Evolutionary conservation across 2,113 vertebrate genomes (phyloP), one percentile per base, ranked within the genome.

Genomic region (Microcebus griseorufus): DNA sequence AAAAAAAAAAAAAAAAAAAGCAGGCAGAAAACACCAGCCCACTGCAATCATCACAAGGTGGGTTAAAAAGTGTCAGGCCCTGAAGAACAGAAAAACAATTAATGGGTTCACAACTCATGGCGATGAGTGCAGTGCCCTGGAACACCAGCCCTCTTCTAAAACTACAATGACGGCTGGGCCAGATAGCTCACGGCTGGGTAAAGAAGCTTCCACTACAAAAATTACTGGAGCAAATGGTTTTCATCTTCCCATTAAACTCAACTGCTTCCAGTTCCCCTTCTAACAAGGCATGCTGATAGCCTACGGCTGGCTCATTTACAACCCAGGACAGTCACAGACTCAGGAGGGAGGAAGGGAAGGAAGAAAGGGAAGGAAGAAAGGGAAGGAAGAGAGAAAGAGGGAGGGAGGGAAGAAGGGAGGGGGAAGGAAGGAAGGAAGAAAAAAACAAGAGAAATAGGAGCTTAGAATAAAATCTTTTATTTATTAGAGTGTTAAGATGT

Each of bases 381-480:
- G 55, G 18, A 22, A 58, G 55, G 2, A 20, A 58, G 55, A 8
- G 17, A 20, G 6, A 6, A 20, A 53, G 51, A 55, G 18, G 51
- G 51, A 16, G 14, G 51, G 51, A 16, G 14, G 51, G 14, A 29
- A 9, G 10, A 2, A 12, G 4, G 27, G 10, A 64, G 25, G 11
- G 8, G 16, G 53, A 17, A 17, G 53, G 27, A 12, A 27, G 25
- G 11, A 27, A 27, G 11, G 1, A 62, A 27, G 90, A 42, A 55
- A 73, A 88, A 94, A 55, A 69, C 25, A 75, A 48, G 51, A 85
- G 6, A 53, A 80, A 72, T 2, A 86, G 45, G n/a, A 82, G 20
- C 62, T 82, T 78, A 87, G 14, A 88, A 48, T 18, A 85, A 94
- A 95, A 76, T 51, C 62, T 95, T 88, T 94, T 78, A 60, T 72